phyloP scores from a whole-genome alignment of 2,113 vertebrate genomes.

The Ascaphus truei region DNA sequence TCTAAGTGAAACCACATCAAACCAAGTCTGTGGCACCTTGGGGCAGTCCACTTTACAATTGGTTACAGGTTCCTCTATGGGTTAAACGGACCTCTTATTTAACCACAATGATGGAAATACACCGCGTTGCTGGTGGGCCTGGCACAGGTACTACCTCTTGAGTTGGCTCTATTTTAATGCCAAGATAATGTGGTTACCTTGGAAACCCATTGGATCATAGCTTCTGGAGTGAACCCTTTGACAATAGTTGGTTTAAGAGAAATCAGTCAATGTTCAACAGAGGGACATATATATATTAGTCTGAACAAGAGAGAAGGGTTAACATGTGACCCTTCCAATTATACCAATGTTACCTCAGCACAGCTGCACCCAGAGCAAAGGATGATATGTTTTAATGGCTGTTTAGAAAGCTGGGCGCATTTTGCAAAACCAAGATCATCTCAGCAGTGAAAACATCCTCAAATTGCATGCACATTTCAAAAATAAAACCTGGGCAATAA shows the following conservation, averaged over 20 bases:
- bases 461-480: not conserved
- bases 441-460: not conserved
- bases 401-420: not conserved
- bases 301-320: slow-evolving; percentile 59
- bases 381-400: slow-evolving; percentile 4
- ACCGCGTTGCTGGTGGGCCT: not conserved
- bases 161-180: slow-evolving; percentile 49
- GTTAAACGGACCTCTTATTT: too few species aligned
- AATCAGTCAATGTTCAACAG: slow-evolving; percentile 53
- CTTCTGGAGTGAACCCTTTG: slow-evolving; percentile 47
- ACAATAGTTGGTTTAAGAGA: slow-evolving; percentile 52
- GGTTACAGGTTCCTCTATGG: too few species aligned
- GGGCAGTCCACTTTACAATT: too few species aligned
- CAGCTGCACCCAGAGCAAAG: slow-evolving; percentile 56
- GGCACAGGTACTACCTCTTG: slow-evolving; percentile 11
- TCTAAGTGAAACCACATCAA: too few species aligned
- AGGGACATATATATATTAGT: slow-evolving; percentile 56
- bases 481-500: not conserved
- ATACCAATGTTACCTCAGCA: slow-evolving; percentile 51
- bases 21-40: too few species aligned
- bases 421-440: not conserved
- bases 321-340: slow-evolving; percentile 66
- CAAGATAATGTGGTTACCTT: slow-evolving; percentile 58
- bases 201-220: slow-evolving; percentile 57
- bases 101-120: too few species aligned